Evolutionary conservation across 2,888 invertebrate species (phyloP).

Genomic region (Maniola hyperantus): DNA sequence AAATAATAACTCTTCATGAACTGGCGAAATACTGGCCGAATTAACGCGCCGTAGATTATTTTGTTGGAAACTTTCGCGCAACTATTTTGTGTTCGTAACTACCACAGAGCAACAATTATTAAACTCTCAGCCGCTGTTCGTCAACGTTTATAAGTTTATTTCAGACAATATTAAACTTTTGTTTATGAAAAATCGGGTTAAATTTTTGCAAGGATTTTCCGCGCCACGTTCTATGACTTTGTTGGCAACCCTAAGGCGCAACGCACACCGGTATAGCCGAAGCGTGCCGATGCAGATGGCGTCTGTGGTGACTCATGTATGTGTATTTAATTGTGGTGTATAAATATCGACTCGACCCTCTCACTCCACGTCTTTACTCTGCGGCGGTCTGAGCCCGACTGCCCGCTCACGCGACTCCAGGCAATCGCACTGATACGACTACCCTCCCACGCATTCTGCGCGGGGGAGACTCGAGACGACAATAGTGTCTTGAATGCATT

Average conservation of each 20-base stretch:
- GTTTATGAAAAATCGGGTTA: slow-evolving; percentile 9
- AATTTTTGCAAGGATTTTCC: neutral
- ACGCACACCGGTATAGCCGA: too few relatives aligned
- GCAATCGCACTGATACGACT: too few relatives aligned
- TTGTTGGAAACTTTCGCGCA: slow-evolving; percentile 10
- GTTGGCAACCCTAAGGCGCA: neutral
- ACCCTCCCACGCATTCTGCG: too few relatives aligned
- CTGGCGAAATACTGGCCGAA: slow-evolving; percentile 7
- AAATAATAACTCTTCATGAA: slow-evolving; percentile 10
- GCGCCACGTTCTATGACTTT: neutral
- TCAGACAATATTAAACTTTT: slow-evolving; percentile 8
- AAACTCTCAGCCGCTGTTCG: slow-evolving; percentile 7
- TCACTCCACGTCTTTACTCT: too few relatives aligned
- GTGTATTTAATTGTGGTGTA: too few relatives aligned
- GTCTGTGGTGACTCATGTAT: too few relatives aligned
- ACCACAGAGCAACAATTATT: slow-evolving; percentile 10
- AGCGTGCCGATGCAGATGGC: too few relatives aligned
- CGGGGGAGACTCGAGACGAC: too few relatives aligned
- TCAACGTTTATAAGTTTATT: slow-evolving; percentile 12
- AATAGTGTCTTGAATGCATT: too few relatives aligned
- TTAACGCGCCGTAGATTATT: slow-evolving; percentile 15
- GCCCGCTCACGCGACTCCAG: too few relatives aligned
- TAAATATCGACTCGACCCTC: too few relatives aligned
- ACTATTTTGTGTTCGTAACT: slow-evolving; percentile 8
- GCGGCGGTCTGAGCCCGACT: too few relatives aligned